A percentile compares a stretch with the other conserved stretches of the same genome.
These are phyloP conservation scores for Phalacrocorax brasilianus DNA, from an alignment of 2,113 vertebrate species.

Conservation along the genomic window DNA sequence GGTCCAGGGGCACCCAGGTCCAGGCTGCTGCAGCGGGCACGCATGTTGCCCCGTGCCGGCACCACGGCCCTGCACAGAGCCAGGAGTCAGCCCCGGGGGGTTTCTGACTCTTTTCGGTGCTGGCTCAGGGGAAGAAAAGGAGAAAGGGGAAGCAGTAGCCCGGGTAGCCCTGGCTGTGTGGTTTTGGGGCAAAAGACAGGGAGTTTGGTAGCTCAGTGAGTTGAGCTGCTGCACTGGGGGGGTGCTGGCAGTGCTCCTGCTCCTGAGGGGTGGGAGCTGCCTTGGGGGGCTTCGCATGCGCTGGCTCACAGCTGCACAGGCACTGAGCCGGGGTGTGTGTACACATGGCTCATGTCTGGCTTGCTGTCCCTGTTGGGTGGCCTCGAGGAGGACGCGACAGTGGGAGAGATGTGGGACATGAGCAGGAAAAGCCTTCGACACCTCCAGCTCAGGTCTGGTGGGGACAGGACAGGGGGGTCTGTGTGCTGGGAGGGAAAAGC, in stretches of 20 bases:
- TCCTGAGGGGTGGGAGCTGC: not conserved
- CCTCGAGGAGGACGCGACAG: fast-evolving
- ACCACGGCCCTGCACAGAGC: not conserved
- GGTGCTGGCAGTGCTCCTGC: not conserved
- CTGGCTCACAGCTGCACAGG: not conserved
- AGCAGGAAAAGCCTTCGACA: not conserved
- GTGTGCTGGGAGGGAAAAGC: fast-evolving
- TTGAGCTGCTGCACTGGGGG: too few relatives aligned
- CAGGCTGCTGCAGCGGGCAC: not conserved
- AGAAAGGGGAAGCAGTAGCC: not conserved
- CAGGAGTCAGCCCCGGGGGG: not conserved
- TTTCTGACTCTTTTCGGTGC: fast-evolving
- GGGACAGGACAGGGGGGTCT: not conserved
- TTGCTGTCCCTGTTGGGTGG: fast-evolving
- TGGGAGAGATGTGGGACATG: not conserved
- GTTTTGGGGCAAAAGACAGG: not conserved
- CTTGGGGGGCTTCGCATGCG: fast-evolving
- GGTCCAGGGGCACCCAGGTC: not conserved
- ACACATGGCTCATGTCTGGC: fast-evolving
- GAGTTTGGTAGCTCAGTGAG: not conserved
- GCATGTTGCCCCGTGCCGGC: fast-evolving
- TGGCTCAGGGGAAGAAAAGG: not conserved
- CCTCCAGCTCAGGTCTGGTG: fast-evolving
- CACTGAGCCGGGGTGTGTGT: fast-evolving
- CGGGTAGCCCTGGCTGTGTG: not conserved